Evolutionary conservation across 2,888 invertebrate genomes (phyloP), one percentile per base, ranked within the genome.

Genomic region (Brachypalpus laphriformis): DNA sequence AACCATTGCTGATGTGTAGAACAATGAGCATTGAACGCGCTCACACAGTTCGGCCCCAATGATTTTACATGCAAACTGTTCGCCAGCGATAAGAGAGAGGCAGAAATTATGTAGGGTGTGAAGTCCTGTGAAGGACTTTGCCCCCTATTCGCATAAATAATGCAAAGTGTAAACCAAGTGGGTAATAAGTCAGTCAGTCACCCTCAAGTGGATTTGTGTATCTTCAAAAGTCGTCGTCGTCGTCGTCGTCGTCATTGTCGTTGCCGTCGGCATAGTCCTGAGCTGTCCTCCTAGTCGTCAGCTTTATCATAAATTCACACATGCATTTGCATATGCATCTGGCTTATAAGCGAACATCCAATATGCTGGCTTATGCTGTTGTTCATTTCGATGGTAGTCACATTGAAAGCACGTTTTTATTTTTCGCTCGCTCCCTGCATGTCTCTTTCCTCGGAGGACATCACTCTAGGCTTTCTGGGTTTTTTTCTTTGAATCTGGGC

Each of bases 131-230:
- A 82, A 72, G 65, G 71, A 83, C 82, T 76, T 5, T 5, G 25
- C 25, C 65, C 70, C 16, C 22, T 51, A 49, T 34, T 78, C 82
- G 87, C 86, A 87, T 87, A 86, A 81, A 87, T 86, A 86, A 87
- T 87, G 87, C 86, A 87, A 87, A 87, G 87, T 86, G 86, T 83
- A 87, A 87, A 86, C 86, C 87, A 82, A 87, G 87, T 87, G 86
- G 87, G 87, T 87, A 87, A 87, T 87, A 87, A 87, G 87, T 87
- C 87, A 87, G 87, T 87, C 87, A 87, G 87, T 87, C 87, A 87
- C 87, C 80, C 81, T 87, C 87, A 86, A 87, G 86, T 87, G 87
- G 87, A 75, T 87, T 78, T 85, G 74, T 85, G 74, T 75, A 80
- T 81, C 83, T 74, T 68, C 57, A 70, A 78, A 72, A 85, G 81